Base-by-base conservation (phyloP, 1,140 invertebrate genomes). In the Sesamia nonagrioides region DNA sequence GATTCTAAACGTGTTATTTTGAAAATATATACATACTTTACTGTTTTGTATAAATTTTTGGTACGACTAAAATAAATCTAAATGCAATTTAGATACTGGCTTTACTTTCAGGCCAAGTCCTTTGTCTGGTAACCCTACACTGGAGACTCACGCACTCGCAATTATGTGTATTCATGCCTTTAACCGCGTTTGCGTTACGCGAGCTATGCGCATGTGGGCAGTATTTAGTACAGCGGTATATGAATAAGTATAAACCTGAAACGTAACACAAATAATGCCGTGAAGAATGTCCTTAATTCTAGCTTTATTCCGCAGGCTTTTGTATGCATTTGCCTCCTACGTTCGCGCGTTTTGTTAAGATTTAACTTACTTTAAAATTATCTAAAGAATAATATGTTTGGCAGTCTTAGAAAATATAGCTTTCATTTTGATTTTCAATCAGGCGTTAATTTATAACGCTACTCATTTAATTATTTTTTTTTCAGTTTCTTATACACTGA, bases 151-250 rank as follows among this genome's bases (percentile, higher is more conserved):
- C 60, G 73, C 61, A 45, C 21, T 77, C 35, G 71, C 73, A 84
- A 82, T 84, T 84, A 83, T 78, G 58, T 81, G 74, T 84, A 75
- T 78, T 77, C 82, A 82, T 75, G 77, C 78, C 63, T 76, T 75
- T 71, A 66, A 79, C 66, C 73, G 68, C 61, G 42, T 68, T 81
- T 63, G 63, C 61, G 58, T 76, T 76, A 71, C 60, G 52, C 54
- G 63, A 60, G 37, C 17, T 78, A 69, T 78, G 66, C 37, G 61
- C 40, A 71, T 71, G 76, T 78, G 52, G 76, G 76, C 50, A 69
- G 54, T 75, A 75, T 75, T 75, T 75, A 75, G 71, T 73, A 73
- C 71, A 60, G 37, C 54, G 15, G 21, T 73, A 73, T 73, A 73
- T 73, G 71, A 73, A 75, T 75, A 75, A 50, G 58, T 75, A 75